Percentiles rank a stretch among this genome's conserved stretches.
Conservation (phyloP, 2,888 invertebrate genomes). For the Augochlorella aurata region DNA sequence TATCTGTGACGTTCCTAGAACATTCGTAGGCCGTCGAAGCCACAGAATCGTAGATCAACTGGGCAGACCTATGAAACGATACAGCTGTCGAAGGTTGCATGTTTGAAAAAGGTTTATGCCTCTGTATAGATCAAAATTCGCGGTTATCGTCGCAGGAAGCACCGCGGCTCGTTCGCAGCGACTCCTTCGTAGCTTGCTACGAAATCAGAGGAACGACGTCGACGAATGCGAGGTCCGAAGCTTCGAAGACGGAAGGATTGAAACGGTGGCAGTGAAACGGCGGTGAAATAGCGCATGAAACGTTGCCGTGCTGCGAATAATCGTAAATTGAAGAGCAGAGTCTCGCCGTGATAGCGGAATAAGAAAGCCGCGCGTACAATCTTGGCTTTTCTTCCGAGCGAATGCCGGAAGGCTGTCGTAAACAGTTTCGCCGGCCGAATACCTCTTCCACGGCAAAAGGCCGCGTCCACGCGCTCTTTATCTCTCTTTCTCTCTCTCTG, state of each 20-base stretch:
- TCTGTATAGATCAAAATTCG: no score
- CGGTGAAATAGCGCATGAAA: background rate
- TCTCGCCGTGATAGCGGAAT: background rate
- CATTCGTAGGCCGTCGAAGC: no score
- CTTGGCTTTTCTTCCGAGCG: background rate
- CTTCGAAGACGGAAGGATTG: background rate
- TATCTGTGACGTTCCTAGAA: no score
- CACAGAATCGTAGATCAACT: no score
- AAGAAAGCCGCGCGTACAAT: background rate
- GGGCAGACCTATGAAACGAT: no score
- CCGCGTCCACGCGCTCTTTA: no score
- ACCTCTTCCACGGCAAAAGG: background rate
- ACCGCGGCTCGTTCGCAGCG: background rate
- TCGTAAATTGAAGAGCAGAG: conserved; percentile 23
- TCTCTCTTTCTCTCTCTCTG: no score
- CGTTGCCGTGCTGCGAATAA: background rate
- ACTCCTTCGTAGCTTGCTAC: background rate
- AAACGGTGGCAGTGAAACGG: background rate
- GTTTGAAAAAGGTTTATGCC: no score
- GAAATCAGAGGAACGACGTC: background rate
- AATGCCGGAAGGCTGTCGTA: conserved; percentile 12
- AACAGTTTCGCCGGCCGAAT: conserved; percentile 10
- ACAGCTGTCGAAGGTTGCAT: no score
- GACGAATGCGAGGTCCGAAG: background rate
- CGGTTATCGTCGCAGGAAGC: background rate